Evolutionary conservation across 2,113 vertebrate genomes (phyloP).

Genomic region (Dasyornis broadbenti): DNA sequence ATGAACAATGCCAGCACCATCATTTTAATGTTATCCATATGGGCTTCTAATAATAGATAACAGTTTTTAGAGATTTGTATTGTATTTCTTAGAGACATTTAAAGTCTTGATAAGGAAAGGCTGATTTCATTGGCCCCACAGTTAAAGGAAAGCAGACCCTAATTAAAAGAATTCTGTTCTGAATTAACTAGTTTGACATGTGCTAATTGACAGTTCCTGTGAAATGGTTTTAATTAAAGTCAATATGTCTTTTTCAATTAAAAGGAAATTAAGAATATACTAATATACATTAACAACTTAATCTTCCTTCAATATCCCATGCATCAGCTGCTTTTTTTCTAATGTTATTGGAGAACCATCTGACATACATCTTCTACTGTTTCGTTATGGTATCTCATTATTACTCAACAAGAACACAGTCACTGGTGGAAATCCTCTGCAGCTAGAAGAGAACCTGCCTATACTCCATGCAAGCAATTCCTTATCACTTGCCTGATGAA

Average conservation of each 20-base stretch:
- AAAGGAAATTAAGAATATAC: slow-evolving; percentile 85
- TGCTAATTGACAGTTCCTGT: slow-evolving; percentile 85
- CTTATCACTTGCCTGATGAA: slow-evolving; percentile 3
- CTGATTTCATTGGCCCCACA: slow-evolving; percentile 75
- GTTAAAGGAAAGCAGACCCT: slow-evolving; percentile 80
- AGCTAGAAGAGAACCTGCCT: slow-evolving; percentile 41
- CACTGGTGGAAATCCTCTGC: slow-evolving; percentile 37
- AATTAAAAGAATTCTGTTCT: slow-evolving; percentile 85
- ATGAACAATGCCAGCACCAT: slow-evolving; percentile 79
- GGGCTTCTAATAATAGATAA: slow-evolving; percentile 83
- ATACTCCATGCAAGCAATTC: background rate
- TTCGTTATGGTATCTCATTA: slow-evolving; percentile 71
- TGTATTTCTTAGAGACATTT: slow-evolving; percentile 80
- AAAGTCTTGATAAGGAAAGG: slow-evolving; percentile 77
- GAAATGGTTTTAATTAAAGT: slow-evolving; percentile 87
- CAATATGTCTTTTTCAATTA: slow-evolving; percentile 87
- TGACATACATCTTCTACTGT: slow-evolving; percentile 76
- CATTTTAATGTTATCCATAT: slow-evolving; percentile 92
- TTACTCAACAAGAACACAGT: slow-evolving; percentile 60
- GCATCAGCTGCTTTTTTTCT: slow-evolving; percentile 70
- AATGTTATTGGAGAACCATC: slow-evolving; percentile 73
- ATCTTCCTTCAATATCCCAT: slow-evolving; percentile 82
- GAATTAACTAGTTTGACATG: slow-evolving; percentile 85
- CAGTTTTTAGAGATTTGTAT: slow-evolving; percentile 73
- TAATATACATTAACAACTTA: slow-evolving; percentile 86